Evolutionary conservation across 1,140 invertebrate species (phyloP).

Genomic region (Calliphora vicina): DNA sequence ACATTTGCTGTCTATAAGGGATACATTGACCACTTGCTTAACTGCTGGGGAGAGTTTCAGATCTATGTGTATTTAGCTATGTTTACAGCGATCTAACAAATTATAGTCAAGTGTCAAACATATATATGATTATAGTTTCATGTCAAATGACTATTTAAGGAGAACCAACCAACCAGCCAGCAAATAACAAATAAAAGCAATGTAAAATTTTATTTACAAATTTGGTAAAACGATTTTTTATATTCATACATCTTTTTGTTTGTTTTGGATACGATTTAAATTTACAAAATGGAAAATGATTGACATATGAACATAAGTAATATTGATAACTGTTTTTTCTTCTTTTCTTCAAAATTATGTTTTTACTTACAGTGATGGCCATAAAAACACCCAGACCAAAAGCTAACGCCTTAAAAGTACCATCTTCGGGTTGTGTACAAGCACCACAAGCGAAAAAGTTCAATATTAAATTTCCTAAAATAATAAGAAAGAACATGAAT

Average conservation of each 20-base stretch:
- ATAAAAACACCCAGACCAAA: conserved; percentile 88
- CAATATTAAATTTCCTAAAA: conserved; percentile 78
- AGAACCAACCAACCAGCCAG: neutral
- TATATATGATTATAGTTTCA: neutral
- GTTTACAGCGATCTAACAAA: neutral
- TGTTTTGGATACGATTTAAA: neutral
- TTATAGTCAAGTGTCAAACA: neutral
- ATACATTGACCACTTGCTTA: too few species aligned
- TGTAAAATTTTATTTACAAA: neutral
- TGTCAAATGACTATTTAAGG: neutral
- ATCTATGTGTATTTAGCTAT: too few species aligned
- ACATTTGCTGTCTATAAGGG: too few species aligned
- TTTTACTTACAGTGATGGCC: conserved; percentile 72
- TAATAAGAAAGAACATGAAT: conserved; percentile 9
- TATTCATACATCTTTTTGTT: neutral
- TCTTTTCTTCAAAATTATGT: neutral
- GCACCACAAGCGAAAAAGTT: conserved; percentile 88
- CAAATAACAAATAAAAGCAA: neutral
- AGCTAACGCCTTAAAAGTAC: conserved; percentile 82
- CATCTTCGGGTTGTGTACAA: conserved; percentile 66
- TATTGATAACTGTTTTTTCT: neutral
- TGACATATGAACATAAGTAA: neutral
- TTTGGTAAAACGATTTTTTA: neutral
- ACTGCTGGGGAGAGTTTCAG: too few species aligned
- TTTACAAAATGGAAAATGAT: neutral